Evolutionary conservation across 1,140 invertebrate species (phyloP), one percentile per base, ranked within the genome.

Genomic region (Parasteatoda tepidariorum): DNA sequence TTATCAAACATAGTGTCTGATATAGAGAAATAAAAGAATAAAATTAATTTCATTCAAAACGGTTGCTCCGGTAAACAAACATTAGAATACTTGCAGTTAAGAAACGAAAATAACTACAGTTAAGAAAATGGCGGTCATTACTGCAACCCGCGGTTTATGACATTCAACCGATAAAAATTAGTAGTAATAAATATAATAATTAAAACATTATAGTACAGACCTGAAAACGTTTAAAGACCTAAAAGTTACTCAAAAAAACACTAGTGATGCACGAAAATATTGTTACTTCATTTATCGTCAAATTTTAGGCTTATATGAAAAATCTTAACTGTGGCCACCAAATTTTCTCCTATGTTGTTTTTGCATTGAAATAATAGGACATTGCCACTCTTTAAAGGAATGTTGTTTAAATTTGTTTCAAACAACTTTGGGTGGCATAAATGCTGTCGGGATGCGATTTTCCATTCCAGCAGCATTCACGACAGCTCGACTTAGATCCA

Each of bases 101-200:
- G 59, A 71, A 31, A 24, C 30, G 48, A 82, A 82, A 82, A 82
- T 82, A 82, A 82, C 67, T 82, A 82, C 78, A 82, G 78, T 82
- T 82, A 82, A 82, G 78, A 82, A 82, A 82, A 82, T 82, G 78
- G 78, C 78, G 78, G 78, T 82, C 61, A 15, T 34, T 24, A 48
- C 55, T 82, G 22, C 34, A 61, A 13, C 34, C 57, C 66, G 55
- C 66, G 78, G 78, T 82, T 70, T 38, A 22, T 34, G 3, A 2
- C 41, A 7, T 6, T 38, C 22, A n/a, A 34, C 7, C 31, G n/a
- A 1, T 9, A 9, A 26, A 13, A 59, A 59, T 26, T n/a, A 9
- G 24, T 9, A 2, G n/a, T 33, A 64, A 38, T 15, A 1, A 22
- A 13, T 9, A 5, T 24, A 30, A 38, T 4, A 22, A n/a, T 2